Conservation (phyloP, 2,888 invertebrate genomes). For the Macrophya alboannulata region DNA sequence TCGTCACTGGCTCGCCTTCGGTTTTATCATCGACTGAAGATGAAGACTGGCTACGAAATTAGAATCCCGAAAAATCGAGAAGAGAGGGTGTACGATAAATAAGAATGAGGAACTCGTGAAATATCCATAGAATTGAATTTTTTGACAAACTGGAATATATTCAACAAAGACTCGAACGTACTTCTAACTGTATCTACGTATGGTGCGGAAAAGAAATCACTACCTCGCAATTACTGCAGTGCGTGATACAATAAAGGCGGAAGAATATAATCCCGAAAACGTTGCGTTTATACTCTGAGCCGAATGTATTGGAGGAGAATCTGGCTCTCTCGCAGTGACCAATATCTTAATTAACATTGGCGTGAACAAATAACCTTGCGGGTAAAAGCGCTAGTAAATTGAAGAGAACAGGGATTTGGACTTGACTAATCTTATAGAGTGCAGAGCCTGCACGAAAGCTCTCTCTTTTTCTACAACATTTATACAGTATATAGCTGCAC, state of each 20-base stretch:
- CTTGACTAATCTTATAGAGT: conserved; percentile 75
- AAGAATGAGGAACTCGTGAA: background rate
- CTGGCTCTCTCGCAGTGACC: conserved; percentile 15
- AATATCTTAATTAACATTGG: conserved; percentile 56
- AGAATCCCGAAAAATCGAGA: background rate
- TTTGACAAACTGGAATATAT: background rate
- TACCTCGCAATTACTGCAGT: background rate
- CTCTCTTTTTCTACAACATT: conserved; percentile 25
- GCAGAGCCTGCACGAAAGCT: conserved; percentile 71
- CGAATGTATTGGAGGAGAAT: background rate
- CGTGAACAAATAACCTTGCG: conserved; percentile 53
- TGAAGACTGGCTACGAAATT: conserved; percentile 9
- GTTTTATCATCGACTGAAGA: conserved; percentile 46
- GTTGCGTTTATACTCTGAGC: conserved; percentile 3
- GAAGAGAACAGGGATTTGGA: conserved; percentile 55
- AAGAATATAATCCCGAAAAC: conserved; percentile 14
- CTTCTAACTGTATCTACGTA: background rate
- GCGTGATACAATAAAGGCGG: background rate
- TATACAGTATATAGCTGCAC: background rate
- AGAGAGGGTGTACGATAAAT: background rate
- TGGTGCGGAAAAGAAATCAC: background rate
- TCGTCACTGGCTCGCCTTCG: conserved; percentile 39
- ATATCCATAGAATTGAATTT: too few species aligned
- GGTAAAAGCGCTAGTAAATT: conserved; percentile 49
- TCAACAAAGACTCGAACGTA: background rate